Conservation (phyloP, 2,888 invertebrate genomes). For the Microdon myrmicae region DNA sequence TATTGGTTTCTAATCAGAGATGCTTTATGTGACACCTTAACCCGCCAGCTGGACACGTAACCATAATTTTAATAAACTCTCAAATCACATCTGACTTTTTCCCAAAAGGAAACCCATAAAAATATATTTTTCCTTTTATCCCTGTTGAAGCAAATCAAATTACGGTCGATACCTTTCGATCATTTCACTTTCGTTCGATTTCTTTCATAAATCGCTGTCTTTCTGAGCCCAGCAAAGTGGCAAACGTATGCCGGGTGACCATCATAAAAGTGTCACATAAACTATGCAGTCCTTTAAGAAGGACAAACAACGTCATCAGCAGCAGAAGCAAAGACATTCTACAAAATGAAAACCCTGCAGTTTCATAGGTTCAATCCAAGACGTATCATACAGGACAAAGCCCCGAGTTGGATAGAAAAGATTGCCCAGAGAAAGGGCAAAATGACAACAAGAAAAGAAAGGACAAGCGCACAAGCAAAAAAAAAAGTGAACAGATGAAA, state of each 20-base stretch:
- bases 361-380: slow-evolving; percentile 37
- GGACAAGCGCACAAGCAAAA: slow-evolving; percentile 14
- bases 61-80: slow-evolving; percentile 16
- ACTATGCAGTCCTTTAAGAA: slow-evolving; percentile 33
- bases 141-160: slow-evolving; percentile 34
- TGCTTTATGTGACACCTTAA: slow-evolving; percentile 41
- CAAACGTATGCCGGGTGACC: slow-evolving; percentile 39
- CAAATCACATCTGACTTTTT: slow-evolving; percentile 33
- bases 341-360: slow-evolving; percentile 1
- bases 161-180: slow-evolving; percentile 7
- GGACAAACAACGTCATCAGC: slow-evolving; percentile 24
- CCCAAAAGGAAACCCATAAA: slow-evolving; percentile 6
- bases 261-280: slow-evolving; percentile 51
- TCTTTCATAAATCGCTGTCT: slow-evolving; percentile 1
- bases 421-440: slow-evolving; percentile 11
- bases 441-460: slow-evolving; percentile 15
- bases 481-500: neutral
- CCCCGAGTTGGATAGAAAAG: slow-evolving; percentile 1
- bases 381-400: slow-evolving; percentile 7
- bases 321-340: slow-evolving; percentile 13
- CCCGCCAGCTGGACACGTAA: slow-evolving; percentile 32
- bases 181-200: slow-evolving; percentile 35
- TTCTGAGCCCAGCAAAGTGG: slow-evolving; percentile 25
- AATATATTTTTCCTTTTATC: slow-evolving; percentile 19
- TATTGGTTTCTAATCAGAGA: slow-evolving; percentile 22